Evolutionary conservation across 2,888 invertebrate species (phyloP).

Genomic region (Atethmia centrago): DNA sequence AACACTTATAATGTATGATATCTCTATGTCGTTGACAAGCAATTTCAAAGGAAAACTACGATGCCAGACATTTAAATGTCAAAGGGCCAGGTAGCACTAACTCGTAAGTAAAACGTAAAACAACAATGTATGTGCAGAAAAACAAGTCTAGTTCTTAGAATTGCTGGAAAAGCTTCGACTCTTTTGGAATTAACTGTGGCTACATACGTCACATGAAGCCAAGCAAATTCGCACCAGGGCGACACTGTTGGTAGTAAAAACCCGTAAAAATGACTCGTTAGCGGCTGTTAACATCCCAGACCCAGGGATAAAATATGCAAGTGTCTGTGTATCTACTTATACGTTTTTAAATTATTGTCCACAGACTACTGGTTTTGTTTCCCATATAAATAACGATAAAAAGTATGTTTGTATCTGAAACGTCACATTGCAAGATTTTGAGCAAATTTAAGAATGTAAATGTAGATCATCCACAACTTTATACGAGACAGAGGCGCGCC

Average conservation of each 20-base stretch:
- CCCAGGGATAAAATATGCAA: conserved; percentile 34
- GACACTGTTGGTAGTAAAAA: conserved; percentile 36
- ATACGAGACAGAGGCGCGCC: conserved; percentile 11
- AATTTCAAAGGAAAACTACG: not conserved
- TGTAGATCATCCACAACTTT: conserved; percentile 28
- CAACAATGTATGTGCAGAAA: conserved; percentile 11
- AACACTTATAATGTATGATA: not conserved
- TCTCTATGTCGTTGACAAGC: conserved; percentile 5
- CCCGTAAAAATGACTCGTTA: conserved; percentile 42
- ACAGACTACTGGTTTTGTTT: conserved; percentile 24
- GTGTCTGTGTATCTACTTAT: conserved; percentile 35
- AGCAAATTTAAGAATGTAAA: conserved; percentile 50
- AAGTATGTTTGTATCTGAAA: conserved; percentile 26
- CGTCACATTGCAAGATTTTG: conserved; percentile 16
- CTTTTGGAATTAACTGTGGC: conserved; percentile 17
- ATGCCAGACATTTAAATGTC: not conserved
- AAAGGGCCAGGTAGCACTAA: not conserved
- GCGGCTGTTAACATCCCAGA: conserved; percentile 31
- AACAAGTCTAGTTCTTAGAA: conserved; percentile 19
- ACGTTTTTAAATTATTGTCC: conserved; percentile 41
- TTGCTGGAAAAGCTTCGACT: conserved; percentile 23
- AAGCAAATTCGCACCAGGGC: conserved; percentile 32
- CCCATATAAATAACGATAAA: conserved; percentile 24
- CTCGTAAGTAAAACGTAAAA: conserved; percentile 11
- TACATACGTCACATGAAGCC: not conserved